Base-by-base conservation (phyloP, 1,140 invertebrate genomes). In the Drosophila kohkoa region DNA sequence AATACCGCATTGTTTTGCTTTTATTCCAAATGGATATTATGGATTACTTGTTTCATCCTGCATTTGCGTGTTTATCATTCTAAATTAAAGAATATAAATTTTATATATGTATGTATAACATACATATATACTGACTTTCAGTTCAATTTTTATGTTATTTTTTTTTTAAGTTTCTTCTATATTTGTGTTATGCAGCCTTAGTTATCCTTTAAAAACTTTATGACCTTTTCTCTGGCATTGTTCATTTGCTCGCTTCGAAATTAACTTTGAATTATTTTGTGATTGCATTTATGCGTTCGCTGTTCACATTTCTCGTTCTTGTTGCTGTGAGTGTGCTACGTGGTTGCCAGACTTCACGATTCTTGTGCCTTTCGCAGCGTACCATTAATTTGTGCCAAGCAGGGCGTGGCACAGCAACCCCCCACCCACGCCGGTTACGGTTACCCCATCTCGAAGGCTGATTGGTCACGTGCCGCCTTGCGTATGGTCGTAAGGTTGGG, bases 391-490 rank as follows among this genome's bases (percentile, higher is more conserved):
- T 87, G 70, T 6, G 76, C 54, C 70, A 35, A 49, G 43, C 57
- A 54, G 32, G 48, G 63, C 16, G 38, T 25, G 55, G 71, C 30
- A 41, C 7, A 35, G 16, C 67, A 28, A 16, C 30, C 6, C 30
- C 11, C 7, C 38, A 11, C 20, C 20, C n/a, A n/a, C n/a, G n/a
- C n/a, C 20, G 20, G 20, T 25, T 25, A 25, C 20, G 20, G 20
- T 25, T n/a, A 4, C 51, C 49, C 51, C 25, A 41, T 13, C 35
- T 41, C 38, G 75, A 38, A 51, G 30, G 64, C 66, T 87, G 82
- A 80, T 88, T 83, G 82, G 82, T 87, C 82, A 87, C 82, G 82
- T 87, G 82, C 80, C 55, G 82, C 80, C 49, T 74, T 32, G 62
- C 76, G 59, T 68, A 74, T 57, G 48, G 35, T 57, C 32, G 32